These are phyloP conservation scores for Gonatopus flavifemur DNA, from an alignment of 1,140 invertebrate species.

Conservation along the genomic window DNA sequence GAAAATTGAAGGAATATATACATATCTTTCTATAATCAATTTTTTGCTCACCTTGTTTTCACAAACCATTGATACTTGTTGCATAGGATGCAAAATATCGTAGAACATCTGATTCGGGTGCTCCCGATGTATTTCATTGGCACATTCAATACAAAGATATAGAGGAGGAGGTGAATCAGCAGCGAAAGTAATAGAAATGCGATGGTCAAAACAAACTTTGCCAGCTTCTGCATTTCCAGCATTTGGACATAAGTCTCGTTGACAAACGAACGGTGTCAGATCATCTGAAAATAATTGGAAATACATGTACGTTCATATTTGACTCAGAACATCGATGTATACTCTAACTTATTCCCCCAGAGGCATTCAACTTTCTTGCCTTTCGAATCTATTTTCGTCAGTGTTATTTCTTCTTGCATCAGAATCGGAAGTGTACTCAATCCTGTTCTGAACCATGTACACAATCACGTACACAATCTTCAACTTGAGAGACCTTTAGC, in stretches of 20 bases:
- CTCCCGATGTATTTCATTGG: slow-evolving; percentile 84
- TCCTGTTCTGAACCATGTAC: too few species aligned
- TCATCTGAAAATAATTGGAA: slow-evolving; percentile 68
- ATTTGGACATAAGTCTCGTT: slow-evolving; percentile 84
- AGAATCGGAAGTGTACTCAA: too few species aligned
- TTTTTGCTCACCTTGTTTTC: slow-evolving; percentile 86
- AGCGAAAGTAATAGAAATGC: slow-evolving; percentile 79
- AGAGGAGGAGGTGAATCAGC: slow-evolving; percentile 89
- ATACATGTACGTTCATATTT: too few species aligned
- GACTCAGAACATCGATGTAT: too few species aligned
- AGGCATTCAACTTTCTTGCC: too few species aligned
- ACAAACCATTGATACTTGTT: slow-evolving; percentile 91
- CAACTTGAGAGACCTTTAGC: too few species aligned
- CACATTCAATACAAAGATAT: slow-evolving; percentile 95
- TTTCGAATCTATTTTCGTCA: too few species aligned
- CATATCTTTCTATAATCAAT: too few species aligned
- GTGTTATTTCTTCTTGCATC: too few species aligned
- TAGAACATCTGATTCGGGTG: slow-evolving; percentile 84
- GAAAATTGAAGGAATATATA: too few species aligned
- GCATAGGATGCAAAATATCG: slow-evolving; percentile 92
- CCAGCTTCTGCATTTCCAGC: slow-evolving; percentile 81
- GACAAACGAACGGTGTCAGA: slow-evolving; percentile 77
- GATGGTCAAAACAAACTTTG: slow-evolving; percentile 89
- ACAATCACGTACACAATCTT: too few species aligned
- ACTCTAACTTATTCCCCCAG: too few species aligned